These are phyloP conservation scores for Pediacus dermestoides DNA, from an alignment of 2,888 invertebrate genomes.

Conservation along the genomic window DNA sequence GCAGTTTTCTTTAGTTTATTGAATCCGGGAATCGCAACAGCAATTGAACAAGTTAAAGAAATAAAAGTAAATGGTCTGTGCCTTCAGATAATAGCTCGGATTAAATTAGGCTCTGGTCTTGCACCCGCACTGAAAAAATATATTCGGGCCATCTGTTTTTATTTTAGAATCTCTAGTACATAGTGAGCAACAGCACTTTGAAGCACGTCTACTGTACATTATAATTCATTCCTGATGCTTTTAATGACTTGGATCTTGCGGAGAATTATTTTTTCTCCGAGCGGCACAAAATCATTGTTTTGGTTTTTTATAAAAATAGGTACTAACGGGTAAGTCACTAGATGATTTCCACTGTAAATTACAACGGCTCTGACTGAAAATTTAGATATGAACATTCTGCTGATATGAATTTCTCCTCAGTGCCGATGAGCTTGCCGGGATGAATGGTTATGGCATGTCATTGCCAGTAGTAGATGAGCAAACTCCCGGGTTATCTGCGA, in stretches of 20 bases:
- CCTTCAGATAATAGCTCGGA: slow-evolving; percentile 43
- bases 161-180: slow-evolving; percentile 5
- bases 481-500: slow-evolving; percentile 29
- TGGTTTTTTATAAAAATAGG: too few relatives aligned
- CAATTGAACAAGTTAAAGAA: slow-evolving; percentile 39
- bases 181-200: too few relatives aligned
- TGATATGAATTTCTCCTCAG: slow-evolving; percentile 33
- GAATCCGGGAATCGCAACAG: slow-evolving; percentile 36
- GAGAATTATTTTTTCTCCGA: too few relatives aligned
- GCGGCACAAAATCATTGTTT: too few relatives aligned
- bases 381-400: slow-evolving; percentile 35
- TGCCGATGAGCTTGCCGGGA: slow-evolving; percentile 29
- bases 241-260: too few relatives aligned
- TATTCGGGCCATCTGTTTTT: slow-evolving; percentile 45
- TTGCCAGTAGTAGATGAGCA: slow-evolving; percentile 33
- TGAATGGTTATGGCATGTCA: slow-evolving; percentile 37
- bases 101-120: slow-evolving; percentile 43
- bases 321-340: slow-evolving; percentile 12
- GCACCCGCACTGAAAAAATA: slow-evolving; percentile 33
- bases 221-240: slow-evolving; percentile 7
- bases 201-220: too few relatives aligned
- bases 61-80: slow-evolving; percentile 46
- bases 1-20: slow-evolving; percentile 37
- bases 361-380: slow-evolving; percentile 28
- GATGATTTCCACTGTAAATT: slow-evolving; percentile 16